phyloP scores from a whole-genome alignment of 2,888 invertebrate genomes.

The Dryadula phaetusa region DNA sequence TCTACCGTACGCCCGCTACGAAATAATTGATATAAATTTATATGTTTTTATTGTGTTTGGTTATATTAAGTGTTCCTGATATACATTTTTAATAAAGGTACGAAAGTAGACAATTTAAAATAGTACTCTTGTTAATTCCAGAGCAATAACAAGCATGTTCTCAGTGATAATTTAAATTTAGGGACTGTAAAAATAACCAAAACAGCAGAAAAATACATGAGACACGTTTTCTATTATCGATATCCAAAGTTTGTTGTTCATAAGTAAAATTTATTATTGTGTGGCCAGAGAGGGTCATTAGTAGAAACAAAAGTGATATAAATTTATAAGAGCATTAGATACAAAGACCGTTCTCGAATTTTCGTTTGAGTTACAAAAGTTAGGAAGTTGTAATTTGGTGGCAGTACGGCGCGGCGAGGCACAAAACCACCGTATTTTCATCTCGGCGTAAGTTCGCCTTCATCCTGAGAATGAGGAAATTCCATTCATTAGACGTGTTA shows the following conservation, averaged over 20 bases:
- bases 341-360: conserved; percentile 21
- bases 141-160: neutral
- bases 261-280: conserved; percentile 7
- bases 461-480: conserved; percentile 23
- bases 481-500: conserved; percentile 13
- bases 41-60: no score
- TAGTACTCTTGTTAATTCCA: neutral
- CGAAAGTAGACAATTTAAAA: neutral
- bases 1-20: no score
- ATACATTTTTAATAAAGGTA: no score
- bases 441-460: conserved; percentile 24
- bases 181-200: neutral
- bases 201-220: neutral
- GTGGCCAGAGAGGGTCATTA: conserved; percentile 2
- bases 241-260: neutral
- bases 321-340: conserved; percentile 24
- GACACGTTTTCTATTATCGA: neutral
- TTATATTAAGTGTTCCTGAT: no score
- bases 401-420: conserved; percentile 24
- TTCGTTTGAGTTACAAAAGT: conserved; percentile 36
- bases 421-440: conserved; percentile 32
- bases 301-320: conserved; percentile 7
- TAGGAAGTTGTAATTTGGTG: conserved; percentile 39
- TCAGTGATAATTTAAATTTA: neutral
- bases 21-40: no score